Evolutionary conservation across 2,113 vertebrate genomes (phyloP).

Genomic region (Narcine bancroftii): DNA sequence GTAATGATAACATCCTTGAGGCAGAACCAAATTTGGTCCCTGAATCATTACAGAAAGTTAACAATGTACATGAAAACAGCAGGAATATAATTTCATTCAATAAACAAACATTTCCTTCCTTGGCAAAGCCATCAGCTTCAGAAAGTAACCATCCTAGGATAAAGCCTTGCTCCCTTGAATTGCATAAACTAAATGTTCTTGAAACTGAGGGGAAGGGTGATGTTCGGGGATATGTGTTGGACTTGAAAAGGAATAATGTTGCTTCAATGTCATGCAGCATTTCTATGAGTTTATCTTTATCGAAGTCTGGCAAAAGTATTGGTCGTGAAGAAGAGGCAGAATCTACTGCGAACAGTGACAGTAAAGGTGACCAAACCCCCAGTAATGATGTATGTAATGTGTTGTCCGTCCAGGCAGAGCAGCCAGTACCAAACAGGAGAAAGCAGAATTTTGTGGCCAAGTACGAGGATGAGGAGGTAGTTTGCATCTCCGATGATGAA

Average conservation of each 20-base stretch:
- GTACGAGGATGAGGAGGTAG: neutral
- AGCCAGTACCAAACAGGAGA: neutral
- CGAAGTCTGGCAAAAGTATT: neutral
- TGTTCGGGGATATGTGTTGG: slow-evolving; percentile 23
- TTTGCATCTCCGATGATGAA: slow-evolving; percentile 27
- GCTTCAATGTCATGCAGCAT: slow-evolving; percentile 31
- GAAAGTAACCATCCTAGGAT: slow-evolving; percentile 20
- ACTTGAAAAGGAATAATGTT: slow-evolving; percentile 31
- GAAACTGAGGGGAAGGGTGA: slow-evolving; percentile 26
- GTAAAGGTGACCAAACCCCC: neutral
- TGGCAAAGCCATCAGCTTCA: neutral
- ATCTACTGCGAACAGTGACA: neutral
- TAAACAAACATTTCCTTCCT: neutral
- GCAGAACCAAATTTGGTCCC: neutral
- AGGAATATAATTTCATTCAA: neutral
- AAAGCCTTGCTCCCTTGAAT: slow-evolving; percentile 32
- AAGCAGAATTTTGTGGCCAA: neutral
- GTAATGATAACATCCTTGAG: neutral
- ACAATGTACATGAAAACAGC: neutral
- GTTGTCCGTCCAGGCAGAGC: neutral
- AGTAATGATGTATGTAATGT: neutral
- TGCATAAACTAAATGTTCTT: slow-evolving; percentile 34
- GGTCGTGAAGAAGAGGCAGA: neutral
- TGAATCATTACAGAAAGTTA: neutral
- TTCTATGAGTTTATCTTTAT: slow-evolving; percentile 32